Evolutionary conservation across 1,140 invertebrate genomes (phyloP).

Genomic region (Zaprionus africanus): DNA sequence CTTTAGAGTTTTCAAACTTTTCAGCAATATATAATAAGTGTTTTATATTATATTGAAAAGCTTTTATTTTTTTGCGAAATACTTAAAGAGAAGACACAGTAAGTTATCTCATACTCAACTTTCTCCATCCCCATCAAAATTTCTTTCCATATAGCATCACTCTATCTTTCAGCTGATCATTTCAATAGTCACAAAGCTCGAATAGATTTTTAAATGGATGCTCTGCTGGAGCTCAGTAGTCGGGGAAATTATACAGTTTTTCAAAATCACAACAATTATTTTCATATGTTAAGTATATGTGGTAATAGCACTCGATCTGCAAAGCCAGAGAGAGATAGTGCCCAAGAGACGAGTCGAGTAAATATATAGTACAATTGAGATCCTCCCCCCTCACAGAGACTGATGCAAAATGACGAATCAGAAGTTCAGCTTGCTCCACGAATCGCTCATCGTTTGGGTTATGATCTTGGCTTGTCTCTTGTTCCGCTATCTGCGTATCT

Average conservation of each 20-base stretch:
- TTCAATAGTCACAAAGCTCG: too few relatives aligned
- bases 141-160: not conserved
- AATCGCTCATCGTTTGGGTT: slow-evolving; percentile 22
- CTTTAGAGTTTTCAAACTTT: not conserved
- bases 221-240: not conserved
- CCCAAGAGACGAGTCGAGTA: not conserved
- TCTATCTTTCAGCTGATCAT: not conserved
- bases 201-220: not conserved
- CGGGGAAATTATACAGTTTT: not conserved
- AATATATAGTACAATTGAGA: not conserved
- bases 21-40: not conserved
- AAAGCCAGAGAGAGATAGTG: not conserved
- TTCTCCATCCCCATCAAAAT: not conserved
- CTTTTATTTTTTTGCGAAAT: too few relatives aligned
- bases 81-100: too few relatives aligned
- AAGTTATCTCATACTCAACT: too few relatives aligned
- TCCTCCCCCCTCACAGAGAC: too few relatives aligned
- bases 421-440: not conserved
- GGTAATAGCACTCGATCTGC: not conserved
- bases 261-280: not conserved
- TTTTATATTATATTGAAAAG: too few relatives aligned
- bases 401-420: not conserved
- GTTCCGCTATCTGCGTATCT: slow-evolving; percentile 6
- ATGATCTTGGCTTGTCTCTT: slow-evolving; percentile 17
- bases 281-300: not conserved